Base-by-base conservation (phyloP, 2,113 vertebrate species). In the Mesoclemmys tuberculata region DNA sequence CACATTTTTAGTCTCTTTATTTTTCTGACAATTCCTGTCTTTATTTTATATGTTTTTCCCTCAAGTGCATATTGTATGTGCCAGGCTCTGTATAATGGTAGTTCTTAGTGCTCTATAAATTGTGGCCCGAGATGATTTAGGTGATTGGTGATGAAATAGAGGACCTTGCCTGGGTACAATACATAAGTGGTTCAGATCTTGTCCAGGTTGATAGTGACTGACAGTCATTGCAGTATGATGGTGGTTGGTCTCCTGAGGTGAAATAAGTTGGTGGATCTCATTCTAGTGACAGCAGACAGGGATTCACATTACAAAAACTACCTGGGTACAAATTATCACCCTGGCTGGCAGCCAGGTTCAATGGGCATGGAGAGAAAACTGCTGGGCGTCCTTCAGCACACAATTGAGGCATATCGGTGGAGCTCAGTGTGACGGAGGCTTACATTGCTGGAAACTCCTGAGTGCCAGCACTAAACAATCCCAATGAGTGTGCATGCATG, bases 11-110 rank as follows among this genome's bases (percentile, higher is more conserved):
- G 90, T 89, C 90, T 97, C 96, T 94, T 95, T 87, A 90, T 96
- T 97, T 96, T 92, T 96, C 88, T 87, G 91, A 82, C 96, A 96
- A 58, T 96, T 97, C 93, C 97, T 97, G 95, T 96, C 89, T 97
- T n/a, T 54, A 4, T 96, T 94, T 95, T 90, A 90, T 95, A 96
- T 96, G 94, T 96, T 96, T 92, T 93, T 95, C 92, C 80, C 79
- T 96, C 95, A 96, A 92, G 85, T 96, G 95, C 96, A 94, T 49
- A 87, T 93, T 97, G 46, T 52, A 54, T 82, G 86, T 82, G 94
- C 92, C 93, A 84, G 81, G 88, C 95, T 96, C 90, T 95, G 55
- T 93, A 94, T 90, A 94, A 89, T 87, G 91, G 80, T 94, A 96
- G 55, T 90, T 90, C 87, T 96, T 77, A 80, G 91, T 97, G 93